A percentile compares a stretch with the other conserved stretches of the same genome.
Conservation (phyloP, 2,888 invertebrate genomes). For the Tenthredo amoena region DNA sequence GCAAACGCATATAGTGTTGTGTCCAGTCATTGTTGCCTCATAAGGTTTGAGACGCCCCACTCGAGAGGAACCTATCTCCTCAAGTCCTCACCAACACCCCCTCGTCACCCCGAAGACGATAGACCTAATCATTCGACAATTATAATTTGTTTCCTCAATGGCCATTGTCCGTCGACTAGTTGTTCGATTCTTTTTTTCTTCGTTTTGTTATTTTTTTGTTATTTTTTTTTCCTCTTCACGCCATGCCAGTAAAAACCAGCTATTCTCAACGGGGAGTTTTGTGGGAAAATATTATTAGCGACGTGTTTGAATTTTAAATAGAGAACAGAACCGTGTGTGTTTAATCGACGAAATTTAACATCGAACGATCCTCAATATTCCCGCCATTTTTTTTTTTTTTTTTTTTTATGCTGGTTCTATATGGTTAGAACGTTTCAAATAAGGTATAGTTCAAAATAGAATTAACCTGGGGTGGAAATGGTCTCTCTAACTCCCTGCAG, state of each 20-base stretch:
- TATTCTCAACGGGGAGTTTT: not conserved
- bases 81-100: slow-evolving; percentile 8
- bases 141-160: slow-evolving; percentile 72
- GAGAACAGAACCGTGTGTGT: not conserved
- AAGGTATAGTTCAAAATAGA: not conserved
- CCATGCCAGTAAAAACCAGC: not conserved
- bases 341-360: not conserved
- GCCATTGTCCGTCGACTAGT: slow-evolving; percentile 64
- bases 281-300: not conserved
- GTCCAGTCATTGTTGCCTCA: slow-evolving; percentile 71
- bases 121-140: slow-evolving; percentile 72
- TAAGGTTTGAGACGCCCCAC: slow-evolving; percentile 59
- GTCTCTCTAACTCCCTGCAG: not conserved
- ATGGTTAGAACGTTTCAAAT: not conserved
- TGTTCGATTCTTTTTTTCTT: not conserved
- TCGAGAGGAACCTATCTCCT: slow-evolving; percentile 55
- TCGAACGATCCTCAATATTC: not conserved
- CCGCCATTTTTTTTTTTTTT: not conserved
- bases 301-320: not conserved
- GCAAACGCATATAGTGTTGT: slow-evolving; percentile 53
- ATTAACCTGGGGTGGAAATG: slow-evolving; percentile 30
- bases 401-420: not conserved
- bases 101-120: slow-evolving; percentile 64
- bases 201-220: not conserved
- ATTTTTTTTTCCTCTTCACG: not conserved